These are phyloP conservation scores for Micrasema minimum DNA, from an alignment of 1,140 invertebrate genomes.

Conservation along the genomic window DNA sequence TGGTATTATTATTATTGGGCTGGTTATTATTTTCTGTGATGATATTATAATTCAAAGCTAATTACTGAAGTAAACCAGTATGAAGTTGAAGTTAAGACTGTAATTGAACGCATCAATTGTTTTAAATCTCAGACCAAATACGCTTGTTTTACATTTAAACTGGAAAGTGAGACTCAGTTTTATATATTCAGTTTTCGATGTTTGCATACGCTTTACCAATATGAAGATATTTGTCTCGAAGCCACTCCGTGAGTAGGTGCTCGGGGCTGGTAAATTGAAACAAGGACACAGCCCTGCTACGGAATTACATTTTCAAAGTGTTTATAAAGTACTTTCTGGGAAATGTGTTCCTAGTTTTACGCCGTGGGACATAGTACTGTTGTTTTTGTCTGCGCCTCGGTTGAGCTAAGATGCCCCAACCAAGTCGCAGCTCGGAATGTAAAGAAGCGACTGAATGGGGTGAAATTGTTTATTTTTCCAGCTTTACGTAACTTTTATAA, in stretches of 20 bases:
- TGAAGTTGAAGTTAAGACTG: too few relatives aligned
- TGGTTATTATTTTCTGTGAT: too few relatives aligned
- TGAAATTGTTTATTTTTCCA: conserved; percentile 21
- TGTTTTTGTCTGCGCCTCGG: conserved; percentile 25
- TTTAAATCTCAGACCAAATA: too few relatives aligned
- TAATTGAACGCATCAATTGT: too few relatives aligned
- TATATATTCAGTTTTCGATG: conserved; percentile 4
- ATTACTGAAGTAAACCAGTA: too few relatives aligned
- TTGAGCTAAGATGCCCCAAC: conserved; percentile 16
- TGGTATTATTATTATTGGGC: too few relatives aligned
- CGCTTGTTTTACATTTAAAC: too few relatives aligned
- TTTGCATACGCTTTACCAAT: conserved; percentile 30
- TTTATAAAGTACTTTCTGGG: conserved; percentile 46
- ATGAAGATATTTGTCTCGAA: conserved; percentile 29
- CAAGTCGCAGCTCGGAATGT: conserved; percentile 17
- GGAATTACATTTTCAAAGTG: conserved; percentile 44
- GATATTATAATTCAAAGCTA: too few relatives aligned
- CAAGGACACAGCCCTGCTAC: conserved; percentile 26
- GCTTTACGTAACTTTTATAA: not conserved
- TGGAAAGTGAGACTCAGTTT: too few relatives aligned
- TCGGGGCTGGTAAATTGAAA: conserved; percentile 45
- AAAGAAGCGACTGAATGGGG: not conserved
- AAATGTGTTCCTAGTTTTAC: conserved; percentile 35
- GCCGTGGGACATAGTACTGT: conserved; percentile 27
- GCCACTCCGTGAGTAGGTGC: conserved; percentile 19